Evolutionary conservation across 2,888 invertebrate species (phyloP), one percentile per base, ranked within the genome.

Genomic region (Liodrosophila aerea): DNA sequence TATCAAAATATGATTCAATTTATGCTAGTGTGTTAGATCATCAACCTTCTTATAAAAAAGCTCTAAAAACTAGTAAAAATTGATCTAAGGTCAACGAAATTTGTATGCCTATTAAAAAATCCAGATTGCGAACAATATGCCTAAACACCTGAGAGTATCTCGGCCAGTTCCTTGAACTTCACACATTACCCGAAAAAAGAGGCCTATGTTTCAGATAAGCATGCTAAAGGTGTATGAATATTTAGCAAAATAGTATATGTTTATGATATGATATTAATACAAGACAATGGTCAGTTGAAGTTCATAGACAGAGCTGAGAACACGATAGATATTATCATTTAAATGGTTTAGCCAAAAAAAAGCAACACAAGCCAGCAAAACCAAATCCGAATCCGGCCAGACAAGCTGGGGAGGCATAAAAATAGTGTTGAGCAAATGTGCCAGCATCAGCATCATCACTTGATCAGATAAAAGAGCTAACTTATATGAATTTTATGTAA

Each of bases 131-230:
- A 52, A 34, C 22, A 34, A 27, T 18, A 39, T 16, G 39, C 18
- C n/a, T 16, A 18, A 1, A 39, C 43, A 52, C 45, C 11, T 60
- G 29, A 34, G 57, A 22, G 41, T 7, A 47, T 34, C 31, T 50
- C 51, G 57, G 39, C 45, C 53, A 65, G 84, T 83, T 83, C 67
- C 81, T 80, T 83, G 81, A 78, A 78, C 84, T 76, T 66, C 41
- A 40, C 59, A 49, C 37, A 62, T 39, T 64, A 18, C 41, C 27
- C 45, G 39, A 66, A 64, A 66, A 73, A 36, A 59, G 15, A 11
- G 12, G 15, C 9, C 27, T 36, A 52, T 29, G 49, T 51, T 29
- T 36, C 37, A 41, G 33, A 11, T 31, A 12, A 22, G n/a, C 13
- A 45, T 12, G 33, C 15, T 46, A 43, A 51, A 50, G 29, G 16